These are phyloP conservation scores for Coleophora flavipennella DNA, from an alignment of 2,888 invertebrate genomes.

Conservation along the genomic window DNA sequence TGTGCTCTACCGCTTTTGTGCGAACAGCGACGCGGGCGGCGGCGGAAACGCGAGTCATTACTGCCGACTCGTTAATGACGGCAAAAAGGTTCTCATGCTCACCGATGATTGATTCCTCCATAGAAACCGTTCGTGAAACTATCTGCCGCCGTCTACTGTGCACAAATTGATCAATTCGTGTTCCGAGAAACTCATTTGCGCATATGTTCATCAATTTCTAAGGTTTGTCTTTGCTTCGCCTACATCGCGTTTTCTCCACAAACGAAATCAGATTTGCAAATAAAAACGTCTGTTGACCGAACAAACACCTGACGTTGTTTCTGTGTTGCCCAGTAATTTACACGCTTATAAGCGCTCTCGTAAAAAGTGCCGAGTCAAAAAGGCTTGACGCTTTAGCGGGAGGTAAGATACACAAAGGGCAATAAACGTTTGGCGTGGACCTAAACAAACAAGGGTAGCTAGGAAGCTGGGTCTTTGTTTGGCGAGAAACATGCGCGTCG, in stretches of 20 bases:
- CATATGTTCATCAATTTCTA: conserved; percentile 33
- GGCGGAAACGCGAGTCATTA: conserved; percentile 52
- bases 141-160: conserved; percentile 40
- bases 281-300: conserved; percentile 12
- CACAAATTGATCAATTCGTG: conserved; percentile 56
- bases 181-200: conserved; percentile 44
- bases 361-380: conserved; percentile 70
- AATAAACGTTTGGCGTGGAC: conserved; percentile 66
- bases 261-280: conserved; percentile 23
- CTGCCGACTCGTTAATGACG: conserved; percentile 39
- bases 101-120: conserved; percentile 54
- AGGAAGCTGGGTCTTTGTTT: conserved; percentile 69
- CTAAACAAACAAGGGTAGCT: conserved; percentile 72
- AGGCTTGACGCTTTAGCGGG: conserved; percentile 65
- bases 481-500: conserved; percentile 66
- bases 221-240: conserved; percentile 33
- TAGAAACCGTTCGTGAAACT: conserved; percentile 45
- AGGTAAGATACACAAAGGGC: conserved; percentile 67
- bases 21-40: conserved; percentile 26
- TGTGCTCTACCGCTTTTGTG: conserved; percentile 39
- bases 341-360: conserved; percentile 58
- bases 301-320: conserved; percentile 27
- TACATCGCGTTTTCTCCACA: conserved; percentile 24
- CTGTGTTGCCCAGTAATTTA: conserved; percentile 40
- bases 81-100: conserved; percentile 43